These are phyloP conservation scores for Chionodraco myersi DNA, from an alignment of 2,113 vertebrate species.

Conservation along the genomic window DNA sequence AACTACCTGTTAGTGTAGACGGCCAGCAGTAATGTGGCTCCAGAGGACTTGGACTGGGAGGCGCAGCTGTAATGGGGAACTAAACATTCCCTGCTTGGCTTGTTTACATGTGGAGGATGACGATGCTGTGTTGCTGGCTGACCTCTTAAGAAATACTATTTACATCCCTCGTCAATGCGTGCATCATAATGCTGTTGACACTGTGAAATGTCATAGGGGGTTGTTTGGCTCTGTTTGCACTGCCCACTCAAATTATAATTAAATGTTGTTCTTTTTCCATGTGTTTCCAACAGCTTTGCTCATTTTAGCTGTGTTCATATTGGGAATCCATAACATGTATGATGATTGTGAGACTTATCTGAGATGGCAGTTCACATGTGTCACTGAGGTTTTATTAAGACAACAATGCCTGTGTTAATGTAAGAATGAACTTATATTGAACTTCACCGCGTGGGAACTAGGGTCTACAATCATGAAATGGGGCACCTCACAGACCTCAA, in stretches of 20 bases:
- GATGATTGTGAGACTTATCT: conserved; percentile 17
- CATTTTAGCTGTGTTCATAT: conserved; percentile 11
- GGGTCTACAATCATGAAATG: conserved; percentile 11
- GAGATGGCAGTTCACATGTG: conserved; percentile 38
- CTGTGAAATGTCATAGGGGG: conserved; percentile 33
- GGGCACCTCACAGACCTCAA: conserved; percentile 24
- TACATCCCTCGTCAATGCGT: conserved; percentile 32
- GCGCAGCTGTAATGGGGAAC: conserved; percentile 36
- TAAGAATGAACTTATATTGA: conserved; percentile 17
- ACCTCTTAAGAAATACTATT: conserved; percentile 41
- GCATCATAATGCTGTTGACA: conserved; percentile 27
- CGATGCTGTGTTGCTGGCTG: conserved; percentile 7
- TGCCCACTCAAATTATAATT: conserved; percentile 31
- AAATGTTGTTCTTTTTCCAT: not conserved
- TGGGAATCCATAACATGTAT: not conserved
- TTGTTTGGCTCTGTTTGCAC: conserved; percentile 32
- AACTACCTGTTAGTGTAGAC: conserved; percentile 43
- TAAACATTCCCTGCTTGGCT: conserved; percentile 31
- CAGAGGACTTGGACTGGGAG: conserved; percentile 19
- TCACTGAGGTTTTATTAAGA: conserved; percentile 22
- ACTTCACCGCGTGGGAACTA: conserved; percentile 34
- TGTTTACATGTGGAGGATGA: conserved; percentile 52
- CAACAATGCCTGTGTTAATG: not conserved
- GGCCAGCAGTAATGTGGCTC: conserved; percentile 42
- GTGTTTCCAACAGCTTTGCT: conserved; percentile 22